phyloP scores from a whole-genome alignment of 2,113 vertebrate species.

The Girardinichthys multiradiatus region DNA sequence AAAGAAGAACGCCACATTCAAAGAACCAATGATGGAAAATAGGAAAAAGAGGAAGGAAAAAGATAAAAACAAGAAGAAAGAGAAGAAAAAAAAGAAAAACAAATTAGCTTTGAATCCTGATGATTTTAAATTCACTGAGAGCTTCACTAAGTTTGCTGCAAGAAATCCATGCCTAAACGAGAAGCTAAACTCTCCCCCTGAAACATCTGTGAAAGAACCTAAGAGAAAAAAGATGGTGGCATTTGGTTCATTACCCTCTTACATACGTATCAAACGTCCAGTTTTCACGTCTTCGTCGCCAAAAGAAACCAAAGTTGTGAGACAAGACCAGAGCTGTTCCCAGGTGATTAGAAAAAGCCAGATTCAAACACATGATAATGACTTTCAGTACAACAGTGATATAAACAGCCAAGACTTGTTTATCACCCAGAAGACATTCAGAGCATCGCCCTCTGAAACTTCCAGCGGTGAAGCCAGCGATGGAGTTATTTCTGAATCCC shows the following conservation, averaged over 20 bases:
- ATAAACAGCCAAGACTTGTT: conserved; percentile 82
- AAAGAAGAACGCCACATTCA: conserved; percentile 24
- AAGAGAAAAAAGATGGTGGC: conserved; percentile 69
- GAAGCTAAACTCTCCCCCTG: neutral
- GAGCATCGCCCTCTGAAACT: conserved; percentile 22
- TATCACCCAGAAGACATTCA: conserved; percentile 82
- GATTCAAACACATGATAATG: neutral
- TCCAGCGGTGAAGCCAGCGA: conserved; percentile 53
- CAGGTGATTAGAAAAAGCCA: neutral
- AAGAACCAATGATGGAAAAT: conserved; percentile 15
- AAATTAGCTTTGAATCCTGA: neutral
- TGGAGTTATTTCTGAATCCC: neutral
- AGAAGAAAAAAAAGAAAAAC: conserved; percentile 49
- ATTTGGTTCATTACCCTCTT: conserved; percentile 52
- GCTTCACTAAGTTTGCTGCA: accelerated
- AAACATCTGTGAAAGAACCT: conserved; percentile 15
- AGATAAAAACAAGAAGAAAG: conserved; percentile 55
- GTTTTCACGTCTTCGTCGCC: neutral
- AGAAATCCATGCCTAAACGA: neutral
- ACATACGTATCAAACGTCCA: conserved; percentile 33
- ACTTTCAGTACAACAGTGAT: conserved; percentile 57
- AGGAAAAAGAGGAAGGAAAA: conserved; percentile 54
- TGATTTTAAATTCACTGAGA: neutral
- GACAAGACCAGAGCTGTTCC: neutral
- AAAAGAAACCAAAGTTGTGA: neutral